Conservation (phyloP, 2,113 vertebrate genomes). For the Galemys pyrenaicus region DNA sequence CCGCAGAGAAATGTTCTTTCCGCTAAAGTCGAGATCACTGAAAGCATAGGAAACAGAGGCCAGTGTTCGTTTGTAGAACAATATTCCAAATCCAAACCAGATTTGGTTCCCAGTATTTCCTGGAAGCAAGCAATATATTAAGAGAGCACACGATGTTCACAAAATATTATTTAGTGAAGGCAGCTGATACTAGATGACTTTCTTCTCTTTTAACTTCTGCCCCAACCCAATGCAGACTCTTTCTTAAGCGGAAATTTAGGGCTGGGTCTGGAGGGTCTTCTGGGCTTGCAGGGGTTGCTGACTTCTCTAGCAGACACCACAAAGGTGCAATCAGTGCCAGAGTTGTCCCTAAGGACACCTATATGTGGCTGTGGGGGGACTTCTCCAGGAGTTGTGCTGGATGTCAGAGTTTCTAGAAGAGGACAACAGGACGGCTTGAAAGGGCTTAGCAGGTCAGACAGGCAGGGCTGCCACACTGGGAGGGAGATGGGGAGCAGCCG, state of each 20-base stretch:
- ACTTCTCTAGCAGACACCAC: not conserved
- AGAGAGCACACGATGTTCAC: constrained; percentile 13
- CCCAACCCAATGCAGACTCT: not conserved
- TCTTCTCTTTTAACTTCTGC: not conserved
- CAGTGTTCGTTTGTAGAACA: not conserved
- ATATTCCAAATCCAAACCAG: constrained; percentile 47
- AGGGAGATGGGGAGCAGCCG: not conserved
- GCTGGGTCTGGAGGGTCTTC: not conserved
- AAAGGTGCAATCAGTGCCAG: not conserved
- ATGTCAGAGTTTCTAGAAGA: not conserved
- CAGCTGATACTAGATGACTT: not conserved
- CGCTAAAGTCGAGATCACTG: not conserved
- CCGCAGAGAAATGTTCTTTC: constrained; percentile 29
- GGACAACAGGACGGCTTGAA: not conserved
- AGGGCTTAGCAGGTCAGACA: not conserved
- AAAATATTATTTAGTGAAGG: not conserved
- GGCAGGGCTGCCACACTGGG: not conserved
- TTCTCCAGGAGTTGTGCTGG: not conserved
- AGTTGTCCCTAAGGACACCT: not conserved
- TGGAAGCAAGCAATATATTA: constrained; percentile 33
- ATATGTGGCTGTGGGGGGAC: not conserved
- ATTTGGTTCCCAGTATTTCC: constrained; percentile 46
- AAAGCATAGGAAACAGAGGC: not conserved
- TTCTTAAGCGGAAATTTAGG: not conserved
- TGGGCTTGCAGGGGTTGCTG: not conserved